These are phyloP conservation scores for Drosophila melanica DNA, from an alignment of 1,140 invertebrate genomes.

Conservation along the genomic window DNA sequence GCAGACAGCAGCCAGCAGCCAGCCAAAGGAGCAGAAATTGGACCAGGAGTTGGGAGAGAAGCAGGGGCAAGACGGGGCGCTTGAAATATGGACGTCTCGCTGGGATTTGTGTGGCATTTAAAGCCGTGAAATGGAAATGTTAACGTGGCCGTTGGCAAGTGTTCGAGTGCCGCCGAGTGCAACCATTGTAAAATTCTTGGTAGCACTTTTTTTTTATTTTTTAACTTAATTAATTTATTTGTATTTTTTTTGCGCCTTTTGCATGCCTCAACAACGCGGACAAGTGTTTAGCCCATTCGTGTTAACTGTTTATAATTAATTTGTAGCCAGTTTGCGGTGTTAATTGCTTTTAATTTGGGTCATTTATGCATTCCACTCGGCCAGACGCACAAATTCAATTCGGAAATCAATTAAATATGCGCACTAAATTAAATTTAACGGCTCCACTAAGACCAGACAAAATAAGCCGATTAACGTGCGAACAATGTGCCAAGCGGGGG, in stretches of 20 bases:
- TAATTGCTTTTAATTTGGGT: conserved; percentile 59
- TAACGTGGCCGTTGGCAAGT: neutral
- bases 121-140: conserved; percentile 13
- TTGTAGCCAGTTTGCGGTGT: conserved; percentile 19
- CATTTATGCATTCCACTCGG: conserved; percentile 15
- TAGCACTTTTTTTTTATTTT: neutral
- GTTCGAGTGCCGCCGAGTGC: conserved; percentile 4
- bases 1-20: conserved; percentile 8
- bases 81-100: conserved; percentile 28
- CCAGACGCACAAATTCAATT: conserved; percentile 12
- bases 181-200: no score
- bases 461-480: conserved; percentile 3
- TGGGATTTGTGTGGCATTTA: conserved; percentile 32
- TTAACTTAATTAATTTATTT: neutral
- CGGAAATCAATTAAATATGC: conserved; percentile 32
- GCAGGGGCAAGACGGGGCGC: neutral
- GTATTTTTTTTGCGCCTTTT: neutral
- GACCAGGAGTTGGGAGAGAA: neutral
- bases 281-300: conserved; percentile 38
- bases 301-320: conserved; percentile 70
- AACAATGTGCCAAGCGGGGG: neutral
- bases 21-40: neutral
- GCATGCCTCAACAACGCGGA: conserved; percentile 49
- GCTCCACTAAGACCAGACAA: neutral
- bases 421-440: conserved; percentile 30